phyloP scores from a whole-genome alignment of 2,113 vertebrate species.

The Triplophysa siluroides region DNA sequence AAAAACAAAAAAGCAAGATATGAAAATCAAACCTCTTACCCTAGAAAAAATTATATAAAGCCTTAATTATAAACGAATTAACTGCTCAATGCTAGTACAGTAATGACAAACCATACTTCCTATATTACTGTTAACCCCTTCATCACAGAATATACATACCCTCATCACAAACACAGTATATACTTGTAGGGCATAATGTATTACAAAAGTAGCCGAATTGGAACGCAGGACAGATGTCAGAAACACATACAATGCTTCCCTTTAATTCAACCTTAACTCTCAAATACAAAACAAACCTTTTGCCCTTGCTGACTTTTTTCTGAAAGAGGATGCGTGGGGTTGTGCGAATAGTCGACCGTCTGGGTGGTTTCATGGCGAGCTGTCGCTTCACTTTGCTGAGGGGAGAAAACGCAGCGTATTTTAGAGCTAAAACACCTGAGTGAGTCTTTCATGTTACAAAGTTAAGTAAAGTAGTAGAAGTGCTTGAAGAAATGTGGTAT shows the following conservation, averaged over 20 bases:
- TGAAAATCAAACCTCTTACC: background rate
- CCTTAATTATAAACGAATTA: background rate
- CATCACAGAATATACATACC: no score
- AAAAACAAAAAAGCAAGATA: background rate
- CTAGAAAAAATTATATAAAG: background rate
- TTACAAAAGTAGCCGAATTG: no score
- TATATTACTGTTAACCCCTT: no score
- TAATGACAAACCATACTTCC: no score
- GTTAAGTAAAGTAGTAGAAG: no score
- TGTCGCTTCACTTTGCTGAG: constrained; percentile 88
- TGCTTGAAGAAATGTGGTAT: background rate
- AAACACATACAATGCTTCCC: no score
- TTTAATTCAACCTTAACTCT: no score
- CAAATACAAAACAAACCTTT: constrained; percentile 34
- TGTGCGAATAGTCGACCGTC: constrained; percentile 86
- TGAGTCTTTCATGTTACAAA: background rate
- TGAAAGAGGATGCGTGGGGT: constrained; percentile 83
- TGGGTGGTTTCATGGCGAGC: constrained; percentile 86
- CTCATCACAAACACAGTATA: no score
- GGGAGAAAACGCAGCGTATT: constrained; percentile 36
- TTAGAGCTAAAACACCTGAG: background rate
- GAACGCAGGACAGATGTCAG: no score
- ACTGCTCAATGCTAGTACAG: no score
- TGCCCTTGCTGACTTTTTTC: constrained; percentile 53
- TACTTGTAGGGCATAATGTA: no score